A percentile compares a stretch with the other conserved stretches of the same genome.
Evolutionary conservation across 2,888 invertebrate species (phyloP).

Genomic region (Coronaproctus castanopsis): DNA sequence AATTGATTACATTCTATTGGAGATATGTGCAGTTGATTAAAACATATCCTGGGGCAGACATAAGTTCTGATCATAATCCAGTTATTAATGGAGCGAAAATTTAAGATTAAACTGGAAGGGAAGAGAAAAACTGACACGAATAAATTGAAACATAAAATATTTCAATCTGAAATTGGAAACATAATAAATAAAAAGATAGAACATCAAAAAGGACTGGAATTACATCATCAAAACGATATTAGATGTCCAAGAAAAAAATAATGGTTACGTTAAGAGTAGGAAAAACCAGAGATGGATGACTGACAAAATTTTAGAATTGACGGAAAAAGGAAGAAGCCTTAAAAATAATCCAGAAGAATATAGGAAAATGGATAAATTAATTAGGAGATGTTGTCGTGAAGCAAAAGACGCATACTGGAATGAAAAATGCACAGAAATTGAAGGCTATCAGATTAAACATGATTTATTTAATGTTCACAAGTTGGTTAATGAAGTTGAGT

Average conservation of each 20-base stretch:
- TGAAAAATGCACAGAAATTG: not conserved
- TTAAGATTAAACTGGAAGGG: not conserved
- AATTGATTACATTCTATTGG: not conserved
- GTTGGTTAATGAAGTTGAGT: not conserved
- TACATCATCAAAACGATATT: no score
- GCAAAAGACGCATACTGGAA: not conserved
- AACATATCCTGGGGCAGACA: not conserved
- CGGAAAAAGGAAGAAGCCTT: not conserved
- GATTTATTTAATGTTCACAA: not conserved
- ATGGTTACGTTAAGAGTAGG: not conserved
- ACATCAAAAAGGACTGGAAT: no score
- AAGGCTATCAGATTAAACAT: not conserved
- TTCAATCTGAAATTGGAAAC: not conserved
- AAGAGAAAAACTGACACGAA: not conserved
- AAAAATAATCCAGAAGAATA: not conserved
- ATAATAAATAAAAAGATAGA: not conserved
- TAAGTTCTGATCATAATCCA: not conserved
- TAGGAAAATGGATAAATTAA: not conserved
- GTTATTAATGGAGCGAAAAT: not conserved
- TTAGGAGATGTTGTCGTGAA: not conserved
- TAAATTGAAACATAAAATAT: not conserved
- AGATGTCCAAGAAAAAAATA: not conserved
- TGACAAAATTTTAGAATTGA: not conserved
- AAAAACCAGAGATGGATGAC: not conserved
- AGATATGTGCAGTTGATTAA: not conserved